A percentile compares a stretch with the other conserved stretches of the same genome.
phyloP scores from a whole-genome alignment of 2,797 vertebrate species.

The Melanotaenia nigrans region DNA sequence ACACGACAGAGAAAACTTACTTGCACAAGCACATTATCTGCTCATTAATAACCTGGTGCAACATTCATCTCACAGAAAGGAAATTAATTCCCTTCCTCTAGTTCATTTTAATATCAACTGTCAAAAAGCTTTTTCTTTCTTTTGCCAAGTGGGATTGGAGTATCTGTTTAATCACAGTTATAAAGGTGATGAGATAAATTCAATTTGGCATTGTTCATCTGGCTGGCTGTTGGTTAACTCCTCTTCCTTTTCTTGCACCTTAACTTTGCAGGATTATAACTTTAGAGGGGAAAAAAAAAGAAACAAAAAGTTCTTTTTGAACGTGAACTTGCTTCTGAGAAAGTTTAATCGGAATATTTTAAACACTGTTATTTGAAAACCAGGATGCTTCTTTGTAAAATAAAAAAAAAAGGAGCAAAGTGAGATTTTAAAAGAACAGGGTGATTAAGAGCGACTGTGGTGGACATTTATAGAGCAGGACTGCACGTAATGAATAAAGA shows the following conservation, averaged over 20 bases:
- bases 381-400: conserved; percentile 85
- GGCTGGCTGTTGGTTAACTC: conserved; percentile 14
- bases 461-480: conserved; percentile 96
- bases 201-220: conserved; percentile 54
- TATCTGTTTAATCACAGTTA: conserved; percentile 78
- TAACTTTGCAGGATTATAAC: conserved; percentile 20
- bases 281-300: conserved; percentile 7
- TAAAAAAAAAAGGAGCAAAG: conserved; percentile 83
- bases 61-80: conserved; percentile 90
- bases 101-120: conserved; percentile 89
- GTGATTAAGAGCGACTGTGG: conserved; percentile 96
- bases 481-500: conserved; percentile 98
- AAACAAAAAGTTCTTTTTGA: conserved; percentile 43
- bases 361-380: conserved; percentile 88
- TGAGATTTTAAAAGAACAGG: conserved; percentile 96
- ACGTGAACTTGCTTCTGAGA: conserved; percentile 39
- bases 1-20: conserved; percentile 88
- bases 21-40: conserved; percentile 89
- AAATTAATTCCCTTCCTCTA: conserved; percentile 93
- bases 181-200: conserved; percentile 65
- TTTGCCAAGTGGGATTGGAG: conserved; percentile 82
- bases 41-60: conserved; percentile 90
- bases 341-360: conserved; percentile 78
- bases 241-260: conserved; percentile 21
- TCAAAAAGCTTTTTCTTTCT: conserved; percentile 81